Percentiles rank a stretch among this genome's conserved stretches.
Conservation (phyloP, 2,113 vertebrate species). For the Platycercus adscitus region DNA sequence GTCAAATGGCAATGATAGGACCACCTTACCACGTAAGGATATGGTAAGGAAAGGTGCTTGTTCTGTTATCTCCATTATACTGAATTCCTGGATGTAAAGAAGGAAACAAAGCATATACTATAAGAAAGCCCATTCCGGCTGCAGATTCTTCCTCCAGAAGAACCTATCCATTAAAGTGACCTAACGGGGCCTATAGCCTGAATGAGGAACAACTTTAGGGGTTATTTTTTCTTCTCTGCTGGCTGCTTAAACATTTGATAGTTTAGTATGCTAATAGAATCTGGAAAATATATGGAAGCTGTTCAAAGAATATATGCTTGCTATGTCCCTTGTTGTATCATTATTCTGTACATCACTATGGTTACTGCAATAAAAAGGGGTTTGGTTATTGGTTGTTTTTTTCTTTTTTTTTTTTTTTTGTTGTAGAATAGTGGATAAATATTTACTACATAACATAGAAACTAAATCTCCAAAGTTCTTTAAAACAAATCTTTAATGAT, state of each 20-base stretch:
- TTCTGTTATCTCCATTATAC: neutral
- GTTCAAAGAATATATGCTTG: neutral
- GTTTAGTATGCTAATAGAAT: neutral
- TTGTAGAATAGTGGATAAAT: constrained; percentile 11
- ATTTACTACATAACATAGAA: constrained; percentile 19
- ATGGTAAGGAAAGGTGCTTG: neutral
- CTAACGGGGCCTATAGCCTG: neutral
- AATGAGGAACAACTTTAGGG: neutral
- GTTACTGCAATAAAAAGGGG: constrained; percentile 40
- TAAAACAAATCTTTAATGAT: neutral
- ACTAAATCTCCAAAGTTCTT: neutral
- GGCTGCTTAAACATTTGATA: neutral
- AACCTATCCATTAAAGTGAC: neutral
- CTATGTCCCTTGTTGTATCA: neutral
- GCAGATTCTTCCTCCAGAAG: neutral
- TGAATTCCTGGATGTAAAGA: neutral
- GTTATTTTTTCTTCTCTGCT: neutral
- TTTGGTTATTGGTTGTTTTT: neutral
- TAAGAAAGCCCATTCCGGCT: neutral
- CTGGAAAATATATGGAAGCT: neutral
- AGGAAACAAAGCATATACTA: neutral
- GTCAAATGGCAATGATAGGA: neutral
- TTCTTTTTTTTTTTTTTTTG: neutral
- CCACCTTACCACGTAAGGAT: neutral
- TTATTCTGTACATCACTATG: neutral